A percentile compares a stretch with the other conserved stretches of the same genome.
phyloP scores from a whole-genome alignment of 2,797 vertebrate species.

The Okamejei kenojei region DNA sequence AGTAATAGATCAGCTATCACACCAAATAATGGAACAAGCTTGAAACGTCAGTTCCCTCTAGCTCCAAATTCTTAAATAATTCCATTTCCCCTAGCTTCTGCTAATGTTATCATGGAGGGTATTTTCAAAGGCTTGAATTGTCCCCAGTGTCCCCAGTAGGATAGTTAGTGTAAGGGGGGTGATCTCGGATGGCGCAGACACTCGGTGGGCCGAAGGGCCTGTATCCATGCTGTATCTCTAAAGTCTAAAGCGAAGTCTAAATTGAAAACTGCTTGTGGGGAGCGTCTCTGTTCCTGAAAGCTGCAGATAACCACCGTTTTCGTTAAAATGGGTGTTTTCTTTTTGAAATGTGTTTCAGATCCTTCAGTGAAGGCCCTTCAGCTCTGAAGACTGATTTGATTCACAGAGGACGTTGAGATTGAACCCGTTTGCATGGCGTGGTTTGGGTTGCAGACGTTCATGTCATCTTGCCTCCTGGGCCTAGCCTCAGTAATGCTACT shows the following conservation, averaged over 20 bases:
- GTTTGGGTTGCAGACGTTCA: constrained; percentile 79
- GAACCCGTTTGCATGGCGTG: constrained; percentile 90
- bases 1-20: no score
- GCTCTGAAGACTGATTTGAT: constrained; percentile 62
- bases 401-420: constrained; percentile 66
- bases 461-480: constrained; percentile 83
- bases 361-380: constrained; percentile 66
- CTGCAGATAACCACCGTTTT: not conserved
- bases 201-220: no score
- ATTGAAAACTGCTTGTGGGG: not conserved
- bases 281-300: not conserved
- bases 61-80: no score
- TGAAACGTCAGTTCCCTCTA: no score
- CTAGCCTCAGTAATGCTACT: constrained; percentile 72
- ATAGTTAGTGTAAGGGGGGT: no score
- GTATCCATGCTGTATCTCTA: no score
- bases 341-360: constrained; percentile 59
- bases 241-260: no score
- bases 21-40: no score
- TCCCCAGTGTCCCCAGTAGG: no score
- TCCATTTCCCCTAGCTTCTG: no score
- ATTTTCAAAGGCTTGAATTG: not conserved
- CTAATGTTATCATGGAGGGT: not conserved
- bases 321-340: constrained; percentile 37
- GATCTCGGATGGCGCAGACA: no score